Percentiles rank a stretch among this genome's conserved stretches.
Conservation (phyloP, 2,888 invertebrate genomes). For the Criorhina ranunculi region DNA sequence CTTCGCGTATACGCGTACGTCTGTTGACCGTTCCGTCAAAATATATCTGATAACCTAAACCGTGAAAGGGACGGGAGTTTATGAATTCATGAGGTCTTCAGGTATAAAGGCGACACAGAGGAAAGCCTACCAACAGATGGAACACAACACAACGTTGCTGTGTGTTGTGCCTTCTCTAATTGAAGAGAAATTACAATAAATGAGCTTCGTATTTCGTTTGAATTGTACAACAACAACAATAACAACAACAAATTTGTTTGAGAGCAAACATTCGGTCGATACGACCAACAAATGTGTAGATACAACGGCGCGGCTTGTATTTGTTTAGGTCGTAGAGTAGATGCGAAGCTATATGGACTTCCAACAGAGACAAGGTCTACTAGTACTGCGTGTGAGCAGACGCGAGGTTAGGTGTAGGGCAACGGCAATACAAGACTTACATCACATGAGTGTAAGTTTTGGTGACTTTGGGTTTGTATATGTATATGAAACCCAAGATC, state of each 20-base stretch:
- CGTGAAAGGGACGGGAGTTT: conserved; percentile 1
- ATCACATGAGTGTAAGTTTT: conserved; percentile 29
- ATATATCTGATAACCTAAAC: conserved; percentile 17
- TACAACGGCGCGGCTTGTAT: neutral
- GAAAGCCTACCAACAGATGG: neutral
- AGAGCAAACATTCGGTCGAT: conserved; percentile 30
- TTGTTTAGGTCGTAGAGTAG: conserved; percentile 21
- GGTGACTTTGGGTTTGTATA: conserved; percentile 6
- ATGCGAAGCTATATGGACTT: neutral
- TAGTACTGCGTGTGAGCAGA: conserved; percentile 7
- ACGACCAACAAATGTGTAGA: conserved; percentile 11
- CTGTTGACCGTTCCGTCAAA: conserved; percentile 23
- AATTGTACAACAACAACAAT: conserved; percentile 2
- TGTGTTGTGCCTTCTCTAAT: conserved; percentile 21
- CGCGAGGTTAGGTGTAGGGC: conserved; percentile 19
- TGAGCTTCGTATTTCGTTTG: conserved; percentile 22
- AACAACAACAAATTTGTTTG: conserved; percentile 1
- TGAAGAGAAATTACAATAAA: conserved; percentile 26
- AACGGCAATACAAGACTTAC: conserved; percentile 23
- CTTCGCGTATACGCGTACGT: conserved; percentile 7
- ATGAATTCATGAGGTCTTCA: conserved; percentile 23
- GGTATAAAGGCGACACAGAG: neutral
- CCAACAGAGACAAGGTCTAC: conserved; percentile 13
- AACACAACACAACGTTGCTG: neutral
- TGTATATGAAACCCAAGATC: neutral